Conservation (phyloP, 2,797 vertebrate genomes). For the Euthynnus affinis region DNA sequence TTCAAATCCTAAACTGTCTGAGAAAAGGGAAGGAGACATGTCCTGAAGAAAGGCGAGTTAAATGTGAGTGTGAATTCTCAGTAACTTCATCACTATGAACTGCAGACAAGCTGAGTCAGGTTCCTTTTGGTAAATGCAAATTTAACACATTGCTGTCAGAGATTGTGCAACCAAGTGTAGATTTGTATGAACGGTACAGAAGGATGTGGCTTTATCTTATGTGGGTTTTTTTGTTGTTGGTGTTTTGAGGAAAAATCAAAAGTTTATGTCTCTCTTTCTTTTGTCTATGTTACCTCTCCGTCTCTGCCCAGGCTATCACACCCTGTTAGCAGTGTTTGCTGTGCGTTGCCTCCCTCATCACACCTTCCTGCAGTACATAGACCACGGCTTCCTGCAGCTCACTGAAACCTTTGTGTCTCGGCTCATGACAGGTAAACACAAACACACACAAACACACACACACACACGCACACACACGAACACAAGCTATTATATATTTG, state of each 20-base stretch:
- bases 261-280: too few species aligned
- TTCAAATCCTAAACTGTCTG: constrained; percentile 14
- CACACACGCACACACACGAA: constrained; percentile 5
- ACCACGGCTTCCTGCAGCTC: constrained; percentile 88
- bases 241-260: background rate
- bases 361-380: constrained; percentile 91
- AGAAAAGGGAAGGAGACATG: constrained; percentile 1
- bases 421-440: constrained; percentile 88
- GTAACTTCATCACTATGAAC: background rate
- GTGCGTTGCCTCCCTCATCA: constrained; percentile 90
- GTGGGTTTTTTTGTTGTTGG: background rate
- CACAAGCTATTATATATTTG: too few species aligned
- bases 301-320: constrained; percentile 89
- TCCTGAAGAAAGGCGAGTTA: constrained; percentile 1
- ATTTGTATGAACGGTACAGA: background rate
- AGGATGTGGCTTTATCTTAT: background rate
- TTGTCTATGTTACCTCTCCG: too few species aligned
- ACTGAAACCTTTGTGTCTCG: constrained; percentile 89
- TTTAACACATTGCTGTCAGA: background rate
- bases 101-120: background rate
- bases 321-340: constrained; percentile 87
- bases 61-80: background rate
- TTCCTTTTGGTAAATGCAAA: background rate
- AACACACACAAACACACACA: constrained; percentile 7
- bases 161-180: background rate